phyloP scores from a whole-genome alignment of 2,888 invertebrate species.

The Aphelenchoides bicaudatus region DNA sequence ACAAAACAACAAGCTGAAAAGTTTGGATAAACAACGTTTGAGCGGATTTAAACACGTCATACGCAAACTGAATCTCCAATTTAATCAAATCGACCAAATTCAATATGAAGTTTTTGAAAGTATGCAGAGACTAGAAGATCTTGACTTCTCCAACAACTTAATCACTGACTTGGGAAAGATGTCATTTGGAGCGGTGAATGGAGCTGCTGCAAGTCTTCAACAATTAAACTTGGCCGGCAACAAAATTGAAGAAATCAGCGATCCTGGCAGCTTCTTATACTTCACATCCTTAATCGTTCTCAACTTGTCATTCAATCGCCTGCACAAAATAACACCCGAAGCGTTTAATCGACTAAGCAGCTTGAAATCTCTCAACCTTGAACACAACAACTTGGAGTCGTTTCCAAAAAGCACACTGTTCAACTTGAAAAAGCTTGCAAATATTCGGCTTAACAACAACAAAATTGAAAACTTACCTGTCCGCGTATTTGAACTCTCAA shows the following conservation, averaged over 20 bases:
- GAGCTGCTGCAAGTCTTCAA: constrained; percentile 35
- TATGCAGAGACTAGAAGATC: constrained; percentile 64
- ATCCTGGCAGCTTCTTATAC: constrained; percentile 72
- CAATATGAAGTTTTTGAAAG: constrained; percentile 40
- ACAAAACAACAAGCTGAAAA: constrained; percentile 74
- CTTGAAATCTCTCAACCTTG: constrained; percentile 72
- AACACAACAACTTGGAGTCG: constrained; percentile 72
- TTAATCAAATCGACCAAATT: constrained; percentile 65
- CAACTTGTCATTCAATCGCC: constrained; percentile 77
- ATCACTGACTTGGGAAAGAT: constrained; percentile 43
- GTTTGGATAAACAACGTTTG: constrained; percentile 62
- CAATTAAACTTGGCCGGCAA: constrained; percentile 53
- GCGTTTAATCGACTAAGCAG: constrained; percentile 75
- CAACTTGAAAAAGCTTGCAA: constrained; percentile 74
- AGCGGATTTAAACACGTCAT: constrained; percentile 42
- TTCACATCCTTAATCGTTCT: constrained; percentile 76
- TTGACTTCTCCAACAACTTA: constrained; percentile 63
- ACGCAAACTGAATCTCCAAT: constrained; percentile 66
- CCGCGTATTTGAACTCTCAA: constrained; percentile 72
- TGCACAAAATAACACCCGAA: constrained; percentile 72
- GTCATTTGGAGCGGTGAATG: constrained; percentile 42
- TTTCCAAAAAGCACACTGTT: constrained; percentile 76
- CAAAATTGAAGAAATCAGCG: constrained; percentile 29
- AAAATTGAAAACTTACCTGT: constrained; percentile 77
- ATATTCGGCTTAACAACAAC: constrained; percentile 86